phyloP scores from a whole-genome alignment of 2,797 vertebrate genomes.

The Coranthus polyacanthus region DNA sequence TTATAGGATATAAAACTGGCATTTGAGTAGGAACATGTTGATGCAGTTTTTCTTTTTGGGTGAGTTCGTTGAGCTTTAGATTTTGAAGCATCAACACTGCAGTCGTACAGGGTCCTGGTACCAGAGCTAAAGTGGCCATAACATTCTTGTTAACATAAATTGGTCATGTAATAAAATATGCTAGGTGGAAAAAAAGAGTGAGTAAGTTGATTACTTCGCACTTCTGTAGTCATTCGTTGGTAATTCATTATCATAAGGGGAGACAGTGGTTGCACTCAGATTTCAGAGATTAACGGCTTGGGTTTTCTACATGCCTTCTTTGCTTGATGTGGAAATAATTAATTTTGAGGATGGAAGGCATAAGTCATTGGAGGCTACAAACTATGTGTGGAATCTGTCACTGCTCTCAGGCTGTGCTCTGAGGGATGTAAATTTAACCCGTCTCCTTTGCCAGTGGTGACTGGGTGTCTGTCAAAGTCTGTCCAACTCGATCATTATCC shows the following conservation, averaged over 20 bases:
- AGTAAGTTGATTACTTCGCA: neutral
- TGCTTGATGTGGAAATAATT: slow-evolving; percentile 58
- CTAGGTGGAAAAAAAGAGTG: no score
- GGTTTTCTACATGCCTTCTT: slow-evolving; percentile 38
- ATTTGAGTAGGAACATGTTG: no score
- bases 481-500: slow-evolving; percentile 59
- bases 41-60: no score
- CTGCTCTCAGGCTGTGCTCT: slow-evolving; percentile 44
- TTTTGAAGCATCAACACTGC: no score
- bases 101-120: no score
- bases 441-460: slow-evolving; percentile 30
- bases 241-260: no score
- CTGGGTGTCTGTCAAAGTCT: slow-evolving; percentile 47
- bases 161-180: no score
- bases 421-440: slow-evolving; percentile 72
- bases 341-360: slow-evolving; percentile 42
- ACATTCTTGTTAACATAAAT: no score
- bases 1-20: neutral
- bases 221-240: neutral
- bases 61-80: no score
- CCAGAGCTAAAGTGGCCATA: no score
- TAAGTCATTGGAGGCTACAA: slow-evolving; percentile 54
- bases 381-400: slow-evolving; percentile 76
- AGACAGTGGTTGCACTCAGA: slow-evolving; percentile 27
- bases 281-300: slow-evolving; percentile 20